These are phyloP conservation scores for Kryphioiulus occultus DNA, from an alignment of 2,888 invertebrate genomes.

Conservation along the genomic window DNA sequence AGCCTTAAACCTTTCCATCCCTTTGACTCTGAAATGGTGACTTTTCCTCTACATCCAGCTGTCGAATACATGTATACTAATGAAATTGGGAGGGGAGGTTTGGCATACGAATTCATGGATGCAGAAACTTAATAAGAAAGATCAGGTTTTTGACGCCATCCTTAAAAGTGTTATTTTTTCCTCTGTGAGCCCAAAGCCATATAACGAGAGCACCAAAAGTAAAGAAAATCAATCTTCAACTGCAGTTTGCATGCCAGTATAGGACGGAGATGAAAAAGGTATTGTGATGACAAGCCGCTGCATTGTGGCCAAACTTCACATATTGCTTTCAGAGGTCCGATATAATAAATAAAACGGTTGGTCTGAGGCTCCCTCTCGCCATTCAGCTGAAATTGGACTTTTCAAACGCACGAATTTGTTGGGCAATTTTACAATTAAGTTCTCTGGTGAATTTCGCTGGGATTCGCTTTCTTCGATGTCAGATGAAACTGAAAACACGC, in stretches of 20 bases:
- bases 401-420: neutral
- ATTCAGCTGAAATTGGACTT: neutral
- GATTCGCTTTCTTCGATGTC: neutral
- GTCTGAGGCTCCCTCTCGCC: neutral
- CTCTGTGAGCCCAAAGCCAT: neutral
- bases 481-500: neutral
- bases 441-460: neutral
- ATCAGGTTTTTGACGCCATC: neutral
- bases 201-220: neutral
- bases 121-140: slow-evolving; percentile 30
- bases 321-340: slow-evolving; percentile 13
- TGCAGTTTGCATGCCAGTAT: neutral
- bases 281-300: neutral
- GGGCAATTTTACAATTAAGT: neutral
- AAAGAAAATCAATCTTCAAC: neutral
- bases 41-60: neutral
- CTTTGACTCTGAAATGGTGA: neutral
- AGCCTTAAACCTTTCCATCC: neutral
- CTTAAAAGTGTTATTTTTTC: neutral
- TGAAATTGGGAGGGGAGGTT: neutral
- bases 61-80: neutral
- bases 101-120: neutral
- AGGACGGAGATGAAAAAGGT: neutral
- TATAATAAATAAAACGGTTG: slow-evolving; percentile 9
- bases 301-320: neutral